These are phyloP conservation scores for Parnassius mnemosyne DNA, from an alignment of 2,888 invertebrate species.

Conservation along the genomic window DNA sequence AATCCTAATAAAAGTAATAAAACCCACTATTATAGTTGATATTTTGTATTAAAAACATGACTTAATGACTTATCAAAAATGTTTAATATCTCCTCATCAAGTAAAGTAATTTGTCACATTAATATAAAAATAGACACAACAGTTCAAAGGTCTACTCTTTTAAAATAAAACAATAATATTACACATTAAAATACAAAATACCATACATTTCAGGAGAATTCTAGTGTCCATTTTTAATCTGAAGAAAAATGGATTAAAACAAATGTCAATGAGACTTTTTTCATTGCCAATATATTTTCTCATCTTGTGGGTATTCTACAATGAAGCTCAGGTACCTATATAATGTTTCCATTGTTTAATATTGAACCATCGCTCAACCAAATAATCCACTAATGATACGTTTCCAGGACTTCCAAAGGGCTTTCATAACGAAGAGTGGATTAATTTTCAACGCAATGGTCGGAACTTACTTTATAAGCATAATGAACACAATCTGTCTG, in stretches of 20 bases:
- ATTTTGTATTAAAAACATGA: no score
- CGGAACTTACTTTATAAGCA: conserved; percentile 84
- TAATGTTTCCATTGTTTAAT: no score
- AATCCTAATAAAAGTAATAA: no score
- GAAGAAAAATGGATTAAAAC: conserved; percentile 86
- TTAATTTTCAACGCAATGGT: conserved; percentile 85
- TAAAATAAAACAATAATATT: no score
- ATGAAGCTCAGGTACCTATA: conserved; percentile 77
- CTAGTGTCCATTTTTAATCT: conserved; percentile 89
- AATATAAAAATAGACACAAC: no score
- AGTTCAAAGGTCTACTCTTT: no score
- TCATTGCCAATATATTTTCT: conserved; percentile 88
- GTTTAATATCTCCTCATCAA: no score
- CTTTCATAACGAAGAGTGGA: conserved; percentile 86
- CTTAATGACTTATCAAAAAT: no score
- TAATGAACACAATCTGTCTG: conserved; percentile 84
- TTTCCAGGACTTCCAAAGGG: conserved; percentile 82
- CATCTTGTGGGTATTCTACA: conserved; percentile 90
- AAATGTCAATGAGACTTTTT: conserved; percentile 87
- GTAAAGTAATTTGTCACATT: no score
- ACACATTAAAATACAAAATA: conserved; percentile 15
- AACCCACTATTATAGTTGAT: no score
- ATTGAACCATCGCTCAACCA: no score
- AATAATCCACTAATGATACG: neutral
- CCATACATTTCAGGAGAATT: conserved; percentile 82